phyloP scores from a whole-genome alignment of 2,113 vertebrate species.

The Ivindomyrus marchei region DNA sequence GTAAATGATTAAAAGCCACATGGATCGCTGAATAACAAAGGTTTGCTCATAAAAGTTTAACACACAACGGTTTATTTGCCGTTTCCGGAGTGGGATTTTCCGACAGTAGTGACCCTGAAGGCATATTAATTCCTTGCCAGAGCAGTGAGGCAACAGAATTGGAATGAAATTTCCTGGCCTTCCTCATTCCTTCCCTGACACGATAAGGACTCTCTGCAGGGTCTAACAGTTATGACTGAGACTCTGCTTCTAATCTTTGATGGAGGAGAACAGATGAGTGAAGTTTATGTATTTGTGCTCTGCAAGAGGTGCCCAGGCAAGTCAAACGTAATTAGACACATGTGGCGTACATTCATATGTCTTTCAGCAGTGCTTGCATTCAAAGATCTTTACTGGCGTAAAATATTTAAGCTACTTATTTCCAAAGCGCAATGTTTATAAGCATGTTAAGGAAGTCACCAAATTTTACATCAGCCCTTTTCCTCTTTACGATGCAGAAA shows the following conservation, averaged over 20 bases:
- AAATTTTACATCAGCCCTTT: neutral
- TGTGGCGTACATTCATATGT: conserved; percentile 40
- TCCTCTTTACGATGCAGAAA: neutral
- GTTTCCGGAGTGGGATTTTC: neutral
- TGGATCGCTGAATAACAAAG: neutral
- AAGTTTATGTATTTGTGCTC: conserved; percentile 30
- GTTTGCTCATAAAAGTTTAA: conserved; percentile 25
- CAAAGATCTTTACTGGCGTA: neutral
- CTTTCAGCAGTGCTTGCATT: neutral
- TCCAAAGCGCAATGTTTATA: neutral
- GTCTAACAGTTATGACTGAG: neutral
- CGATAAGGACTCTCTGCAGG: neutral
- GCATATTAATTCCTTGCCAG: neutral
- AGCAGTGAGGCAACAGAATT: neutral
- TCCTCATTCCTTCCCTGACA: neutral
- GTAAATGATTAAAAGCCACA: conserved; percentile 10
- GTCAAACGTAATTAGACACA: conserved; percentile 46
- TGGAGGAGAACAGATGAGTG: conserved; percentile 8
- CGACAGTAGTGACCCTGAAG: neutral
- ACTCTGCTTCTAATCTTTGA: neutral
- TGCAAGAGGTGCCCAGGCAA: conserved; percentile 38
- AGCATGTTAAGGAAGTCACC: neutral
- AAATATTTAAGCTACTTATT: neutral
- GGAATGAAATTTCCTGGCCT: neutral
- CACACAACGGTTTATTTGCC: neutral